phyloP scores from a whole-genome alignment of 1,140 invertebrate species.

The Piezodorus guildinii region DNA sequence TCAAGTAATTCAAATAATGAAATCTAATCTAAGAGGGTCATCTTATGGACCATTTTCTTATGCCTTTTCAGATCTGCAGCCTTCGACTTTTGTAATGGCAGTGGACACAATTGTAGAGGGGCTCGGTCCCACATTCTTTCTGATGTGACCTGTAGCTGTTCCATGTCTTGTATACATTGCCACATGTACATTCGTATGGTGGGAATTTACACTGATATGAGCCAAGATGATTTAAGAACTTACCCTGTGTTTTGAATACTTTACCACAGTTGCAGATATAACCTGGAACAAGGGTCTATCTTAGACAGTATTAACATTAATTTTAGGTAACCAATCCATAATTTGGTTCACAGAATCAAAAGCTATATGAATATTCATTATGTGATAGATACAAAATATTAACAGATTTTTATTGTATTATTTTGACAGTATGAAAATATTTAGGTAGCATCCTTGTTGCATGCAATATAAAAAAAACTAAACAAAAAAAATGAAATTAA shows the following conservation, averaged over 20 bases:
- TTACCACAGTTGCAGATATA: not conserved
- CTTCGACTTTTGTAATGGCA: conserved; percentile 14
- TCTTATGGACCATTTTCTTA: not conserved
- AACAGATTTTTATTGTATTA: too few relatives aligned
- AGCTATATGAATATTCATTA: too few relatives aligned
- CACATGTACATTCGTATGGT: not conserved
- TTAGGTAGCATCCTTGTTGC: too few relatives aligned
- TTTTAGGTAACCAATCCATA: not conserved
- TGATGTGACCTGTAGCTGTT: not conserved
- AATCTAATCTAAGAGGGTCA: too few relatives aligned
- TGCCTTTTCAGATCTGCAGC: conserved; percentile 2
- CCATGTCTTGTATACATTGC: not conserved
- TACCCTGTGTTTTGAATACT: not conserved
- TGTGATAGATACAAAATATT: too few relatives aligned
- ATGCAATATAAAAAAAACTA: too few relatives aligned
- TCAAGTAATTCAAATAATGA: too few relatives aligned
- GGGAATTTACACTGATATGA: not conserved
- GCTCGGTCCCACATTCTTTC: conserved; percentile 8
- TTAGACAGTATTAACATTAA: not conserved
- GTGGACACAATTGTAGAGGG: conserved; percentile 1
- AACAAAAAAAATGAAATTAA: too few relatives aligned
- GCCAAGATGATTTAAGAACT: too few relatives aligned
- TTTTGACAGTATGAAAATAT: too few relatives aligned
- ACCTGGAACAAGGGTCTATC: not conserved
- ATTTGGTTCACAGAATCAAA: too few relatives aligned